These are phyloP conservation scores for Luffia ferchaultella DNA, from an alignment of 2,888 invertebrate genomes.

Conservation along the genomic window DNA sequence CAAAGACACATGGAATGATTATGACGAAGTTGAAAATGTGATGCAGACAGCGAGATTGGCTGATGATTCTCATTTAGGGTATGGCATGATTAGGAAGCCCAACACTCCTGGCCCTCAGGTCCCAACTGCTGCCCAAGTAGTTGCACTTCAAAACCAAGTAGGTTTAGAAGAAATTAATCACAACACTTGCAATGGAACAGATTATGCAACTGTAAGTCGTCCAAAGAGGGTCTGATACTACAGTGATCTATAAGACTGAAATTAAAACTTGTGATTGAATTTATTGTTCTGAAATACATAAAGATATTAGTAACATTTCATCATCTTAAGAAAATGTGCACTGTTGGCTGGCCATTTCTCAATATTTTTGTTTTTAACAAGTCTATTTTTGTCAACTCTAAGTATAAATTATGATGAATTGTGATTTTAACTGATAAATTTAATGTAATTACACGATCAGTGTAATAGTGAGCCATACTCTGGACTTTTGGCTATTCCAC, in stretches of 20 bases:
- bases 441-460: too few relatives aligned
- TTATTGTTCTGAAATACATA: neutral
- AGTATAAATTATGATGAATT: too few relatives aligned
- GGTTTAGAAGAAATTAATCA: constrained; percentile 68
- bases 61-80: constrained; percentile 83
- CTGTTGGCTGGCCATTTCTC: too few relatives aligned
- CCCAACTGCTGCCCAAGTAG: constrained; percentile 55
- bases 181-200: constrained; percentile 77
- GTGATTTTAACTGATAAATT: too few relatives aligned
- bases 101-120: constrained; percentile 63
- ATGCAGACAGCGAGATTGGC: constrained; percentile 77
- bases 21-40: constrained; percentile 76
- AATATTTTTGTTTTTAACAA: too few relatives aligned
- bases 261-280: constrained; percentile 19
- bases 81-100: constrained; percentile 78
- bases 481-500: too few relatives aligned
- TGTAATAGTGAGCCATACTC: too few relatives aligned
- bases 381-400: too few relatives aligned
- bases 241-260: constrained; percentile 34
- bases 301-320: too few relatives aligned
- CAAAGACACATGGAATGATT: constrained; percentile 73
- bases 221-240: constrained; percentile 77
- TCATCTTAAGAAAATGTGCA: neutral
- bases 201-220: constrained; percentile 85
- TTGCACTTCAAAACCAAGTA: constrained; percentile 46